Evolutionary conservation across 1,140 invertebrate genomes (phyloP), one percentile per base, ranked within the genome.

Genomic region (Drosophila sp.): DNA sequence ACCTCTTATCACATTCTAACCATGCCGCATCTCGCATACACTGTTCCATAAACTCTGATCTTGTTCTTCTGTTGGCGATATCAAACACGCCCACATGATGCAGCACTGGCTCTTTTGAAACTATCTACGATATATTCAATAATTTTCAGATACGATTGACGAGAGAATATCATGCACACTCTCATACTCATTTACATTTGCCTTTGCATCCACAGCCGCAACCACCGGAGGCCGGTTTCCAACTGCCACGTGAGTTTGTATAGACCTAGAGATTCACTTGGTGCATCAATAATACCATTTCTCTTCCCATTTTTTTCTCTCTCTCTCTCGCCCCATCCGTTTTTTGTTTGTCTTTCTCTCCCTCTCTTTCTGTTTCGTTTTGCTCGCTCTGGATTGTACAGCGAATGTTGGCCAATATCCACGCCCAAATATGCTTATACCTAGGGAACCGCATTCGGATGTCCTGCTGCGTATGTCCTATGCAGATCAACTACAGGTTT

Each of bases 101-200:
- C 80, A 87, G 84, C 84, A 89, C 83, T 87, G 76, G 83, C 83
- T 89, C 83, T 87, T 87, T 89, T 89, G 80, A 81, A 86, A 91
- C 86, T 91, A 76, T 91, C 85, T 84, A 90, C 85, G 80, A 89
- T 90, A 58, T 58, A 89, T 89, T 89, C 84, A 77, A 89, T 90
- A 89, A 92, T 83, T 92, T 91, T 89, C 91, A 92, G 91, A 92
- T 92, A 92, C 91, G 91, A 92, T 92, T 92, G 91, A 91, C 91
- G 84, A 91, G 91, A 90, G 91, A 92, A 91, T 92, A 90, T 91
- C 90, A 92, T 69, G 90, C 90, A 91, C 94, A 94, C 84, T 94
- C 96, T 79, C 97, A 98, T 93, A 96, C 97, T 82, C 97, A 98
- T 94, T 96, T 96, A 79, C 97, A 97, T 94, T 95, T 97, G 90